Percentiles rank a stretch among this genome's conserved stretches.
Evolutionary conservation across 2,113 vertebrate species (phyloP).

Genomic region (Lontra canadensis): DNA sequence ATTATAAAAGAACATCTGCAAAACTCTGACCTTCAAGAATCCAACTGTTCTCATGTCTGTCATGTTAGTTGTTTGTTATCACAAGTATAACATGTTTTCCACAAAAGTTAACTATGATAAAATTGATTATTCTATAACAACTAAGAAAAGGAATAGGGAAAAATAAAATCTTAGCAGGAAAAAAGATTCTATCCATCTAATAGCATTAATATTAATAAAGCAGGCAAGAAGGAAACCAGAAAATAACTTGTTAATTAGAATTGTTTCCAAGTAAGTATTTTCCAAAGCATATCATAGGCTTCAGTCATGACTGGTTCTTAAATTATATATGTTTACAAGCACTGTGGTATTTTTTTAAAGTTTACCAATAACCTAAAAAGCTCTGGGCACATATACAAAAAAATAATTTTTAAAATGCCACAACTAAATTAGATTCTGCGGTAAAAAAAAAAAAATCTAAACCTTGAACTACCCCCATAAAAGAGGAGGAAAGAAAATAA

Average conservation of each 20-base stretch:
- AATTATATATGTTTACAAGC: conserved; percentile 55
- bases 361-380: conserved; percentile 69
- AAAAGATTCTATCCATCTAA: conserved; percentile 22
- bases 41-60: background rate
- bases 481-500: conserved; percentile 28
- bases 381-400: conserved; percentile 49
- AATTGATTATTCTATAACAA: conserved; percentile 24
- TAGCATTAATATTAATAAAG: conserved; percentile 63
- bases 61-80: conserved; percentile 37
- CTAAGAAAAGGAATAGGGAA: background rate
- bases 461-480: conserved; percentile 51
- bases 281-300: conserved; percentile 39
- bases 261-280: conserved; percentile 50
- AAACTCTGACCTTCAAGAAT: conserved; percentile 16
- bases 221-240: conserved; percentile 57
- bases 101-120: conserved; percentile 42
- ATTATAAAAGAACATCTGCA: conserved; percentile 40
- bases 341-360: conserved; percentile 53
- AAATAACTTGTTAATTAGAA: conserved; percentile 64
- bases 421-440: conserved; percentile 63
- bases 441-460: conserved; percentile 60
- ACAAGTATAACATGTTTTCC: conserved; percentile 17
- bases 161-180: conserved; percentile 20
- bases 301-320: conserved; percentile 51
- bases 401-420: conserved; percentile 55